A percentile compares a stretch with the other conserved stretches of the same genome.
Conservation (phyloP, 2,888 invertebrate species). For the Vanessa cardui region DNA sequence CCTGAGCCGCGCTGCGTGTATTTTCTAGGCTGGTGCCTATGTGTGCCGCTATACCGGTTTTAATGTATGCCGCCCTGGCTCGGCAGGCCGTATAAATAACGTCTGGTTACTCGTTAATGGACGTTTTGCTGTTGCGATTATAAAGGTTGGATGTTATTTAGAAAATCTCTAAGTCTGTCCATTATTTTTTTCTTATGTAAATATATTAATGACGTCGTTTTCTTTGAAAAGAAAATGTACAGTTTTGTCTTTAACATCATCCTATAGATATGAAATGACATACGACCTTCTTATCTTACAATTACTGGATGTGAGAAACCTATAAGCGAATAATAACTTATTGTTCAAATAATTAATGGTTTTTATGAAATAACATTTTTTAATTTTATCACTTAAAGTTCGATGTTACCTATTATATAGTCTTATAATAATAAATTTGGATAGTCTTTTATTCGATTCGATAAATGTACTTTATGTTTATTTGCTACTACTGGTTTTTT, state of each 20-base stretch:
- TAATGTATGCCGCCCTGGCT: constrained; percentile 29
- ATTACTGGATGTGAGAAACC: no score
- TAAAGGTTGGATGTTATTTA: neutral
- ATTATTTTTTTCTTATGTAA: neutral
- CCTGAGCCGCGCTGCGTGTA: constrained; percentile 37
- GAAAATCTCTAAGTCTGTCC: neutral
- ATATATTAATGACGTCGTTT: neutral
- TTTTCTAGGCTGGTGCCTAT: constrained; percentile 41
- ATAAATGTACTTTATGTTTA: no score
- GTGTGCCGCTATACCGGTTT: constrained; percentile 47
- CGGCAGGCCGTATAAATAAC: constrained; percentile 31
- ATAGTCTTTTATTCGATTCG: no score
- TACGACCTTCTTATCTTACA: no score
- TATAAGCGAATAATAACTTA: no score
- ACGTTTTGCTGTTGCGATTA: constrained; percentile 18
- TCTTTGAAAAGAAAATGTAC: constrained; percentile 21
- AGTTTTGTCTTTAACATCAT: constrained; percentile 38
- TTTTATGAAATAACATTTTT: no score
- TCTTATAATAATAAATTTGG: no score
- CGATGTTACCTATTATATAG: no score
- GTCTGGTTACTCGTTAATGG: constrained; percentile 31
- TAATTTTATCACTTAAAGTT: no score
- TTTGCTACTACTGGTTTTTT: no score
- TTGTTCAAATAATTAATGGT: no score
- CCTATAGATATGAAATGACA: no score